These are phyloP conservation scores for Arion vulgaris DNA, from an alignment of 1,140 invertebrate species.

Conservation along the genomic window DNA sequence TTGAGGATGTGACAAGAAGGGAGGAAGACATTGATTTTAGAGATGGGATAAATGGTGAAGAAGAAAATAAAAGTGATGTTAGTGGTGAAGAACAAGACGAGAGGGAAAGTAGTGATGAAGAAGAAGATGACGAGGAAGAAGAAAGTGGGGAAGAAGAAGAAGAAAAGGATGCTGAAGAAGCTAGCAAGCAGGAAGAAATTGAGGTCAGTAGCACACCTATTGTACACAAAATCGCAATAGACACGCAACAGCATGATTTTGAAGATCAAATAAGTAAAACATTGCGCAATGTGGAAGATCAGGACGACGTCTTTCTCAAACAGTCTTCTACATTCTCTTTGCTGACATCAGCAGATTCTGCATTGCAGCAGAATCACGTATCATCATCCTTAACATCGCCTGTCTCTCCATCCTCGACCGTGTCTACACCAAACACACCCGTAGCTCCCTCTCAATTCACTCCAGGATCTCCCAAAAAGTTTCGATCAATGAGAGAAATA, in stretches of 20 bases:
- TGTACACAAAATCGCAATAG: no score
- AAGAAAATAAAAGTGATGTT: neutral
- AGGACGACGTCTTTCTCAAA: neutral
- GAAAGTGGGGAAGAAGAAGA: neutral
- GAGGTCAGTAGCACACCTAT: no score
- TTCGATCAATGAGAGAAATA: conserved; percentile 43
- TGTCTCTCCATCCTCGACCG: neutral
- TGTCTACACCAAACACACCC: neutral
- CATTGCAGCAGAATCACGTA: neutral
- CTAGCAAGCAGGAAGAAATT: neutral
- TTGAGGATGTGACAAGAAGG: neutral
- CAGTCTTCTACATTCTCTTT: neutral
- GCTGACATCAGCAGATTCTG: neutral
- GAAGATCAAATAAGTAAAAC: neutral
- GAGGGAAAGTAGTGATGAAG: neutral
- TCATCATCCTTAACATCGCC: neutral
- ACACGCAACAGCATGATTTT: no score
- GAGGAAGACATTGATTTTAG: conserved; percentile 2
- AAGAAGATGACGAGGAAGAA: conserved; percentile 6
- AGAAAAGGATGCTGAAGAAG: neutral
- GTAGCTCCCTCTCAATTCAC: conserved; percentile 23
- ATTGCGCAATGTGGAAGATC: neutral
- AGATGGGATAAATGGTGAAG: neutral
- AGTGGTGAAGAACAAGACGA: conserved; percentile 7
- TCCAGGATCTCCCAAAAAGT: conserved; percentile 12